Base-by-base conservation (phyloP, 2,888 invertebrate genomes). In the Drosophila pseudotalamancana region DNA sequence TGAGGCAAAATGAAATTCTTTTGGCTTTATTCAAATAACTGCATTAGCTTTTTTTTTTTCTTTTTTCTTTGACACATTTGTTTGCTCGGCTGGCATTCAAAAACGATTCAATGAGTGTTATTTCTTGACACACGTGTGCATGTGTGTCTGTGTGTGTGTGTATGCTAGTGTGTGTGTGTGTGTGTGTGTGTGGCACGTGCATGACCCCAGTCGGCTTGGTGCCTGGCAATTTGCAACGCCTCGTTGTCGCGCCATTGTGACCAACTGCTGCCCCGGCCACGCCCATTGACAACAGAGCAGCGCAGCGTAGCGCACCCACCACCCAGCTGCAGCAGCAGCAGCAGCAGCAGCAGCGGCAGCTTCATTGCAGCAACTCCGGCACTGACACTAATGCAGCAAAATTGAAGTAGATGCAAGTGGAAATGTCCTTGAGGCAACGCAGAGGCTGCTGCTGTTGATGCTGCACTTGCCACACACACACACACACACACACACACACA, bases 331-430 rank as follows among this genome's bases (percentile, higher is more conserved):
- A 14, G 39, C 11, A 25, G 21, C 43, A 37, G 16, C 35, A 27
- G 16, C 43, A 42, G n/a, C 16, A 35, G 6, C 49, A 31, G 23
- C 12, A 35, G 55, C 14, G 29, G 14, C 53, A 51, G 51, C 37
- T 37, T 31, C 45, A 50, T 34, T 43, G 49, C 55, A 39, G 48
- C 51, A 68, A 66, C 63, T 61, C 51, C 73, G 32, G 31, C 53
- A 68, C 87, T 70, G 79, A 76, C 83, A 85, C 86, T 78, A 87
- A 83, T 85, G 82, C 86, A 77, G 72, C 68, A 54, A 68, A 85
- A 83, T 83, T 84, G 88, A 85, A 87, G 82, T 78, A 87, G 85
- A 76, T 81, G 85, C 76, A 71, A 87, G 79, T 74, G 77, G 63
- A 77, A 85, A 69, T 77, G 88, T 85, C 88, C 83, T 83, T 83